These are phyloP conservation scores for Lordiphosa andalusiaca DNA, from an alignment of 2,888 invertebrate species.

Conservation along the genomic window DNA sequence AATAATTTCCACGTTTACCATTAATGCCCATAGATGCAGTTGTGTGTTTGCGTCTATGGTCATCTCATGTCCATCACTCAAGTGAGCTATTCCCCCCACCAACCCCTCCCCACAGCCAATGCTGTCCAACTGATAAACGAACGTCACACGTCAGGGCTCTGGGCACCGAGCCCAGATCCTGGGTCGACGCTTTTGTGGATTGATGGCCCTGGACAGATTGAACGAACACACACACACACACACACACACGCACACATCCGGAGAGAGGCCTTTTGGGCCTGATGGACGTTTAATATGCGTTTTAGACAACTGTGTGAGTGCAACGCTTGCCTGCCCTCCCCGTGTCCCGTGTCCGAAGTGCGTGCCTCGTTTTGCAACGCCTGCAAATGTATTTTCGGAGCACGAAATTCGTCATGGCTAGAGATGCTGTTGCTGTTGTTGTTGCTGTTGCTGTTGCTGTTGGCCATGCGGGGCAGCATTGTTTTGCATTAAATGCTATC, in stretches of 20 bases:
- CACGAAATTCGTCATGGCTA: conserved; percentile 63
- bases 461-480: conserved; percentile 31
- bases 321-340: conserved; percentile 40
- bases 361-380: conserved; percentile 62
- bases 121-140: conserved; percentile 64
- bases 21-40: conserved; percentile 1
- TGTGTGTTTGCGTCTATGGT: conserved; percentile 21
- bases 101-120: background rate
- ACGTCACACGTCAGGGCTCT: conserved; percentile 64
- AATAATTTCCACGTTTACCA: too few relatives aligned
- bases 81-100: too few relatives aligned
- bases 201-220: conserved; percentile 50
- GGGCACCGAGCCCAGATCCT: conserved; percentile 23
- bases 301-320: conserved; percentile 47
- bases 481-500: conserved; percentile 65
- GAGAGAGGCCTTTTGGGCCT: conserved; percentile 40
- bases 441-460: conserved; percentile 11
- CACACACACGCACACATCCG: conserved; percentile 16
- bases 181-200: conserved; percentile 53
- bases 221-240: conserved; percentile 17
- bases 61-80: too few relatives aligned
- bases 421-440: conserved; percentile 25
- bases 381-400: conserved; percentile 49
- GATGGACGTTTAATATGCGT: conserved; percentile 71
- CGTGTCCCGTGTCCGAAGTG: conserved; percentile 22